A percentile compares a stretch with the other conserved stretches of the same genome.
These are phyloP conservation scores for Platyscapa corneri DNA, from an alignment of 1,140 invertebrate species.

Conservation along the genomic window DNA sequence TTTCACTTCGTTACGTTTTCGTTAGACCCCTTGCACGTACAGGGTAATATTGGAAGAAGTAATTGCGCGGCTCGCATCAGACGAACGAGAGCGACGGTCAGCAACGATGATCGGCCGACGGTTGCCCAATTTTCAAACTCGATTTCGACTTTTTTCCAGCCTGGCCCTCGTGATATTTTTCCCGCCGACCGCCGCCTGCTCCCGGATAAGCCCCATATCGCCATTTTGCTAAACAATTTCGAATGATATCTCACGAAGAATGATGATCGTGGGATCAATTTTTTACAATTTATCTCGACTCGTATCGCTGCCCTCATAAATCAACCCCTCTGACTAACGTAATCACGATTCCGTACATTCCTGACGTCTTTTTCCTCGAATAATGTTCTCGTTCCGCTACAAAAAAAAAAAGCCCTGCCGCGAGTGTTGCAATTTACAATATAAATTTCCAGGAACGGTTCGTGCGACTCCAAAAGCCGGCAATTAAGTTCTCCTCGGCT, in stretches of 20 bases:
- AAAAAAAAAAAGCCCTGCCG: not conserved
- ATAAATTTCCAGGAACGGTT: not conserved
- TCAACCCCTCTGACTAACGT: slow-evolving; percentile 16
- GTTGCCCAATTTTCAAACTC: not conserved
- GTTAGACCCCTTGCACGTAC: slow-evolving; percentile 3
- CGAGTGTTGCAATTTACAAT: not conserved
- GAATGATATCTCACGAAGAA: not conserved
- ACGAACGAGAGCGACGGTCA: not conserved
- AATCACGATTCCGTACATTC: not conserved
- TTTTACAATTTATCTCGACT: not conserved
- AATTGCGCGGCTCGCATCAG: slow-evolving; percentile 1
- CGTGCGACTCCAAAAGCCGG: not conserved
- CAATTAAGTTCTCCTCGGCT: not conserved
- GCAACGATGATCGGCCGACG: not conserved
- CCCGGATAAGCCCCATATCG: no score
- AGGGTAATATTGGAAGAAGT: not conserved
- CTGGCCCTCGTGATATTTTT: not conserved
- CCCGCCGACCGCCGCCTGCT: no score
- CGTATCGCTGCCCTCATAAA: slow-evolving; percentile 1
- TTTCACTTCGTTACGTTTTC: slow-evolving; percentile 37
- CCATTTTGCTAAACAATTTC: not conserved
- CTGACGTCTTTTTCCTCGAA: not conserved
- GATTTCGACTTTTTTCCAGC: not conserved
- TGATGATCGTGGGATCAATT: not conserved
- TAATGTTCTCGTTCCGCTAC: not conserved